phyloP scores from a whole-genome alignment of 92 coral and sea anemone species.

The Actinostola sp. region DNA sequence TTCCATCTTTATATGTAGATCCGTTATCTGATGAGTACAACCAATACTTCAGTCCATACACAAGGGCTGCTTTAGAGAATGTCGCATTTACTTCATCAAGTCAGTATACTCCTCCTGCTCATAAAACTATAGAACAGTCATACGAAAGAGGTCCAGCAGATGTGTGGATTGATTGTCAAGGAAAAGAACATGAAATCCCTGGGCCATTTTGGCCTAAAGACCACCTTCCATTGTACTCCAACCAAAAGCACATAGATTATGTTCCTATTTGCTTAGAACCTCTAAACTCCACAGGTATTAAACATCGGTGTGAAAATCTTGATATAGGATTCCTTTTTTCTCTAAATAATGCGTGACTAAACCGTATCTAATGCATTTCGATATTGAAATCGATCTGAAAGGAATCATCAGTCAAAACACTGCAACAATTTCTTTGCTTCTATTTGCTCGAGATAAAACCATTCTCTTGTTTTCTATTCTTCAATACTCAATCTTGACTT shows the following conservation, averaged over 20 bases:
- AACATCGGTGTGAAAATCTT: background rate
- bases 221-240: conserved; percentile 76
- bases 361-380: background rate
- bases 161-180: conserved; percentile 69
- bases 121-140: conserved; percentile 8
- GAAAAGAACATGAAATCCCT: conserved; percentile 56
- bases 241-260: conserved; percentile 66
- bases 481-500: too few relatives aligned
- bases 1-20: conserved; percentile 28
- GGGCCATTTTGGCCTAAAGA: conserved; percentile 98
- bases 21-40: conserved; percentile 68
- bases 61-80: conserved; percentile 73
- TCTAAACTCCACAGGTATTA: conserved; percentile 80
- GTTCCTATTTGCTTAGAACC: conserved; percentile 80
- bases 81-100: conserved; percentile 12
- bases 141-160: conserved; percentile 63
- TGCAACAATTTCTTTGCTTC: too few relatives aligned
- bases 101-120: background rate
- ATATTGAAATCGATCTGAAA: too few relatives aligned
- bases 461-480: too few relatives aligned
- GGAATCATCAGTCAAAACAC: too few relatives aligned
- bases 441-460: too few relatives aligned
- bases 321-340: background rate
- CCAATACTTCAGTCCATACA: conserved; percentile 62
- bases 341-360: background rate